Evolutionary conservation across 1,140 invertebrate species (phyloP).

Genomic region (Monomorium pharaonis): DNA sequence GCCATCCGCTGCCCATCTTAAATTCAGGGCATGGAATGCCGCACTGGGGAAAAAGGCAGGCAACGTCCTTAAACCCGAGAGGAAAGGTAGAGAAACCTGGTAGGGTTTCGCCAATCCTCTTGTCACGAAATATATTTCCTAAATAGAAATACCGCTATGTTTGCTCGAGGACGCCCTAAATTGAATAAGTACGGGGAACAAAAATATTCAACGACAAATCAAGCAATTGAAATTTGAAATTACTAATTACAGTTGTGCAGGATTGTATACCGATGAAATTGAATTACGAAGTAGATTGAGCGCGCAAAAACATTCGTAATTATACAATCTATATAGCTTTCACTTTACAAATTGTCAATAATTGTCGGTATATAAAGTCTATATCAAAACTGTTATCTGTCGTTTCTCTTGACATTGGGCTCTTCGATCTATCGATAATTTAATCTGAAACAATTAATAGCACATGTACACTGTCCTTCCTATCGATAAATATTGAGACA

Average conservation of each 20-base stretch:
- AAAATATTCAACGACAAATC: not conserved
- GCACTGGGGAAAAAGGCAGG: constrained; percentile 48
- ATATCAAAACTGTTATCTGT: not conserved
- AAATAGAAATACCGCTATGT: constrained; percentile 27
- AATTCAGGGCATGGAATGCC: constrained; percentile 58
- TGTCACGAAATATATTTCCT: constrained; percentile 46
- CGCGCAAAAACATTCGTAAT: not conserved
- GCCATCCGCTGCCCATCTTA: constrained; percentile 42
- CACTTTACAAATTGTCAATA: not conserved
- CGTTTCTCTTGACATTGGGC: not conserved
- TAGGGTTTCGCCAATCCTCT: constrained; percentile 29
- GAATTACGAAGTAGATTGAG: not conserved
- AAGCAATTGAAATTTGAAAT: not conserved
- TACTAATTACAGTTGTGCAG: not conserved
- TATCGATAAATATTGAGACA: not conserved
- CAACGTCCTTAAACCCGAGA: constrained; percentile 37
- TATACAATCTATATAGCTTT: not conserved
- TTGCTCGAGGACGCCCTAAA: not conserved
- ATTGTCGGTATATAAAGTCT: too few relatives aligned
- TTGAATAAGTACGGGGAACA: not conserved
- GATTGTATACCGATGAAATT: not conserved
- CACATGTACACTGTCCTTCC: not conserved
- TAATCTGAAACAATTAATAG: not conserved
- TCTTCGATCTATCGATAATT: not conserved
- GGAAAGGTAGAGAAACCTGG: constrained; percentile 4